Conservation (phyloP, 2,888 invertebrate species). For the Drosophila maculinotata region DNA sequence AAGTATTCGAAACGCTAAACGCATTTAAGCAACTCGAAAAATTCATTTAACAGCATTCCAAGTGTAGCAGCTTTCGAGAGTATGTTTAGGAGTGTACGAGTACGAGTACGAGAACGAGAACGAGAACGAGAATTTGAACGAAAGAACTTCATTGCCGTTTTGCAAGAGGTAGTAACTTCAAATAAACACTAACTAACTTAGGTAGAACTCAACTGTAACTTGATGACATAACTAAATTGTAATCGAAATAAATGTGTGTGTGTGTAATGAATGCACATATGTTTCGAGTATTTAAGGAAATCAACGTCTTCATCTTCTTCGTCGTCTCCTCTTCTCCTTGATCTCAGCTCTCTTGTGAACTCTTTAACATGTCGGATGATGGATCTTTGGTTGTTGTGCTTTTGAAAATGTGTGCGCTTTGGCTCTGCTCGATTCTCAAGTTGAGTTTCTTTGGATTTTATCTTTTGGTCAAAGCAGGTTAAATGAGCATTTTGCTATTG, state of each 20-base stretch:
- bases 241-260: slow-evolving; percentile 64
- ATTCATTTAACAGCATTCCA: slow-evolving; percentile 68
- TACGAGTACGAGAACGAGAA: too few species aligned
- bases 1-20: slow-evolving; percentile 49
- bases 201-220: slow-evolving; percentile 72
- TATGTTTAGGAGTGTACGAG: slow-evolving; percentile 41
- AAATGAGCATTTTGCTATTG: slow-evolving; percentile 70
- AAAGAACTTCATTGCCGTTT: slow-evolving; percentile 39
- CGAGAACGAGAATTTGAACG: slow-evolving; percentile 28
- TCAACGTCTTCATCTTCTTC: slow-evolving; percentile 5
- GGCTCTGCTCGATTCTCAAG: slow-evolving; percentile 72
- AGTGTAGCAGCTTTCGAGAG: slow-evolving; percentile 44
- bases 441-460: slow-evolving; percentile 37
- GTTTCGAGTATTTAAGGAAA: slow-evolving; percentile 14
- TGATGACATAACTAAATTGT: slow-evolving; percentile 72
- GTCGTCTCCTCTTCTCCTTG: slow-evolving; percentile 5
- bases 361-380: slow-evolving; percentile 40
- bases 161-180: slow-evolving; percentile 51
- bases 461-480: slow-evolving; percentile 28
- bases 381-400: slow-evolving; percentile 85
- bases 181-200: slow-evolving; percentile 74
- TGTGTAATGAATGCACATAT: slow-evolving; percentile 51
- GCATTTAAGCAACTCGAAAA: slow-evolving; percentile 51
- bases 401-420: slow-evolving; percentile 49
- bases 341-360: slow-evolving; percentile 60